These are phyloP conservation scores for Patella depressa DNA, from an alignment of 2,888 invertebrate genomes.

Conservation along the genomic window DNA sequence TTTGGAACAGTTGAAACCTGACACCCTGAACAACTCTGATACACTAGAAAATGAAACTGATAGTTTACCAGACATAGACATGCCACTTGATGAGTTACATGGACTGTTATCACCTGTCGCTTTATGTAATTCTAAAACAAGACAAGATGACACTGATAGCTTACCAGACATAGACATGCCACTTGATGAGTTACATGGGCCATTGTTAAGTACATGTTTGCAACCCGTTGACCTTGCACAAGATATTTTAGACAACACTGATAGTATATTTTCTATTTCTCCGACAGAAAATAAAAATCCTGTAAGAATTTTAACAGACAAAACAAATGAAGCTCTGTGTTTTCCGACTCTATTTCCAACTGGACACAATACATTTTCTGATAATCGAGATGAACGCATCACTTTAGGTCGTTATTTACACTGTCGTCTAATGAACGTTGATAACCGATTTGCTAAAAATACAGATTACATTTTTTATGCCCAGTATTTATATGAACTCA, in stretches of 20 bases:
- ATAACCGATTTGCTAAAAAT: conserved; percentile 27
- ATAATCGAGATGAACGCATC: conserved; percentile 14
- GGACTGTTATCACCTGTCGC: no score
- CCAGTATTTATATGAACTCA: conserved; percentile 30
- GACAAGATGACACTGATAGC: no score
- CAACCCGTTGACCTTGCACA: no score
- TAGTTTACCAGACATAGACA: no score
- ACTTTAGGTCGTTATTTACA: conserved; percentile 22
- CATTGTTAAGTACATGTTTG: no score
- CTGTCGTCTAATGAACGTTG: conserved; percentile 18
- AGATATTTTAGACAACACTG: conserved; percentile 17
- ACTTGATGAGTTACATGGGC: no score
- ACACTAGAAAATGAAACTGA: no score
- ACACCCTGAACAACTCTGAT: no score
- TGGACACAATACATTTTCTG: conserved; percentile 18
- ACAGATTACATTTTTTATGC: conserved; percentile 26
- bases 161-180: no score
- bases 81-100: no score
- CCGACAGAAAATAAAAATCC: conserved; percentile 32
- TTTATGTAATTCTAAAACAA: no score
- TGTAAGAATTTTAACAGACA: conserved; percentile 19
- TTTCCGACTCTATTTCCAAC: conserved; percentile 31
- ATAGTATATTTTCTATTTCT: conserved; percentile 29
- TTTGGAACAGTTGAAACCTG: no score
- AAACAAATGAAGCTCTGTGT: conserved; percentile 23